phyloP scores from a whole-genome alignment of 2,888 invertebrate genomes.

The Margaritifera margaritifera region DNA sequence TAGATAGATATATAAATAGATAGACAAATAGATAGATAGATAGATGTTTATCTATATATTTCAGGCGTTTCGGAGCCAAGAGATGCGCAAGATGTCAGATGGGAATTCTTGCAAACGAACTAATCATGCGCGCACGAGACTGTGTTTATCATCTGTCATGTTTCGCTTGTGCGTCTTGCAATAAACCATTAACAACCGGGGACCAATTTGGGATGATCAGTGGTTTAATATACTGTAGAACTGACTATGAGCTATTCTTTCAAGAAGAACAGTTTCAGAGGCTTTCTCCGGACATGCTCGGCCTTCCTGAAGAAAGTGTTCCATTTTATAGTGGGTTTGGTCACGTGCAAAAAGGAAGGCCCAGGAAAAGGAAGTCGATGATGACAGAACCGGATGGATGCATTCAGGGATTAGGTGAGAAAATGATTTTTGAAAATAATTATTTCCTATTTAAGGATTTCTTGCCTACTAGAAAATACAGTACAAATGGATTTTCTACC shows the following conservation, averaged over 20 bases:
- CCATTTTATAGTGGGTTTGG: slow-evolving; percentile 78
- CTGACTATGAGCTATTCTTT: slow-evolving; percentile 81
- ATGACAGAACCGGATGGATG: slow-evolving; percentile 52
- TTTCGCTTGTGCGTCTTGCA: slow-evolving; percentile 90
- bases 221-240: slow-evolving; percentile 88
- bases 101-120: slow-evolving; percentile 88
- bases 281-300: slow-evolving; percentile 42
- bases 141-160: slow-evolving; percentile 91
- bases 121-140: slow-evolving; percentile 92
- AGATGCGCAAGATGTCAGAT: slow-evolving; percentile 89
- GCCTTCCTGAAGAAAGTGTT: slow-evolving; percentile 40
- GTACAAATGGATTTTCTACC: too few species aligned
- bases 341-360: slow-evolving; percentile 87
- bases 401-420: slow-evolving; percentile 56
- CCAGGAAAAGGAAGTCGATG: slow-evolving; percentile 82
- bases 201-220: slow-evolving; percentile 93
- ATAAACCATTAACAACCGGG: slow-evolving; percentile 86
- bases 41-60: slow-evolving; percentile 66
- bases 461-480: too few species aligned
- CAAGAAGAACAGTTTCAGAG: slow-evolving; percentile 56
- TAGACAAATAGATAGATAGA: too few species aligned
- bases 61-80: slow-evolving; percentile 88
- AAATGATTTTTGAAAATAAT: too few species aligned
- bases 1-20: too few species aligned
- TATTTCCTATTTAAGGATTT: too few species aligned